A percentile compares a stretch with the other conserved stretches of the same genome.
These are phyloP conservation scores for Uria lomvia DNA, from an alignment of 2,113 vertebrate genomes.

Conservation along the genomic window DNA sequence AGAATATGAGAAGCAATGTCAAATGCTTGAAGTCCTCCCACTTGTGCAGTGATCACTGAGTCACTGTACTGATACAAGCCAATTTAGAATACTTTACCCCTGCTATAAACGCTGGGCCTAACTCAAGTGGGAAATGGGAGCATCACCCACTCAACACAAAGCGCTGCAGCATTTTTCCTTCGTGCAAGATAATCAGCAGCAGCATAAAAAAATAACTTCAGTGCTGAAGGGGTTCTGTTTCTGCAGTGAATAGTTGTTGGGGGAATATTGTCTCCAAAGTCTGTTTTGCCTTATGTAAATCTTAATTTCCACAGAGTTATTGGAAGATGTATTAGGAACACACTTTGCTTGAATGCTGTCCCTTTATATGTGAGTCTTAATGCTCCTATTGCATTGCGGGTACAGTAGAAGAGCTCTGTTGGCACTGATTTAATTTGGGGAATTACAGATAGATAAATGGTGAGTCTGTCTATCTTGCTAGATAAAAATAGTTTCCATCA, in stretches of 20 bases:
- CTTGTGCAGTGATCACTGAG: neutral
- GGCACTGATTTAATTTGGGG: neutral
- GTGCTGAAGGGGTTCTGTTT: neutral
- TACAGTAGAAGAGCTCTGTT: neutral
- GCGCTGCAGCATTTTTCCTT: neutral
- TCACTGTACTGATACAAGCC: neutral
- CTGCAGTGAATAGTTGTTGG: neutral
- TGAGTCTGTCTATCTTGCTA: neutral
- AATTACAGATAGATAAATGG: neutral
- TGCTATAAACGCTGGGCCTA: neutral
- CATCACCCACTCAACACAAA: conserved; percentile 26
- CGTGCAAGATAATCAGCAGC: neutral
- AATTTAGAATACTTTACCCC: conserved; percentile 2
- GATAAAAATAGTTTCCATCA: neutral
- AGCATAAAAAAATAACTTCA: neutral
- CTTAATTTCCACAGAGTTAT: neutral
- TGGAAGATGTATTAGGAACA: neutral
- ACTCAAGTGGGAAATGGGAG: conserved; percentile 12
- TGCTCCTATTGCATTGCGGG: neutral
- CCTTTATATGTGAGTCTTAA: neutral
- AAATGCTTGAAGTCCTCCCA: conserved; percentile 38
- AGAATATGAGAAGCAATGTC: conserved; percentile 14
- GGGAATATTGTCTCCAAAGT: neutral
- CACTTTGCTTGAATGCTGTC: neutral
- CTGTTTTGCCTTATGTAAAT: neutral